phyloP scores from a whole-genome alignment of 2,113 vertebrate genomes.

The Myxocyprinus asiaticus region DNA sequence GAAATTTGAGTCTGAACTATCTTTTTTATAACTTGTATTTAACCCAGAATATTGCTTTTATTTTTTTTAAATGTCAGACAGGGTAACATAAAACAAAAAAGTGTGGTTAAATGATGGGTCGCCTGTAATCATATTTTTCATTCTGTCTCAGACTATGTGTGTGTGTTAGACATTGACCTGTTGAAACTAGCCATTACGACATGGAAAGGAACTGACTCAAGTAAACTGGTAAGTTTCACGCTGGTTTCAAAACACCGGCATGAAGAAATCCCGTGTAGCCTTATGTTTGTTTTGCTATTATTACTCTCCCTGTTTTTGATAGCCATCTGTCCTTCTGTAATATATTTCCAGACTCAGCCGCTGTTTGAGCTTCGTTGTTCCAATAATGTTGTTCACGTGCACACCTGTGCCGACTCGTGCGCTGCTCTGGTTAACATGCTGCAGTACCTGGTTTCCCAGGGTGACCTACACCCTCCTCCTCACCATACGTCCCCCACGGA shows the following conservation, averaged over 20 bases:
- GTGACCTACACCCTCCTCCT: slow-evolving; percentile 85
- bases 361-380: slow-evolving; percentile 91
- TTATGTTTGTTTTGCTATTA: too few relatives aligned
- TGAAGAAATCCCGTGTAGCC: too few relatives aligned
- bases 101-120: neutral
- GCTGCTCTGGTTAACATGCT: slow-evolving; percentile 85
- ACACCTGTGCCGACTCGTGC: slow-evolving; percentile 90
- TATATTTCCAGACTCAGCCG: slow-evolving; percentile 78
- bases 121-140: neutral
- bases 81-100: too few relatives aligned
- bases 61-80: too few relatives aligned
- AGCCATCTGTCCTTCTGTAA: too few relatives aligned
- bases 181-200: slow-evolving; percentile 90
- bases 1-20: too few relatives aligned
- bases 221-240: slow-evolving; percentile 77
- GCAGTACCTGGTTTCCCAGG: slow-evolving; percentile 84
- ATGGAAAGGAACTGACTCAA: slow-evolving; percentile 82
- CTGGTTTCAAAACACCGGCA: neutral
- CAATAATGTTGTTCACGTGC: slow-evolving; percentile 88
- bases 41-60: too few relatives aligned
- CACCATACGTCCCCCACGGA: slow-evolving; percentile 84
- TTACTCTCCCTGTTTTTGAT: too few relatives aligned
- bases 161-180: slow-evolving; percentile 88
- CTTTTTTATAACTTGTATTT: too few relatives aligned
- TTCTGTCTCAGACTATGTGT: slow-evolving; percentile 82